Conservation (phyloP, 2,113 vertebrate genomes). For the Apistogramma diplotaenia region DNA sequence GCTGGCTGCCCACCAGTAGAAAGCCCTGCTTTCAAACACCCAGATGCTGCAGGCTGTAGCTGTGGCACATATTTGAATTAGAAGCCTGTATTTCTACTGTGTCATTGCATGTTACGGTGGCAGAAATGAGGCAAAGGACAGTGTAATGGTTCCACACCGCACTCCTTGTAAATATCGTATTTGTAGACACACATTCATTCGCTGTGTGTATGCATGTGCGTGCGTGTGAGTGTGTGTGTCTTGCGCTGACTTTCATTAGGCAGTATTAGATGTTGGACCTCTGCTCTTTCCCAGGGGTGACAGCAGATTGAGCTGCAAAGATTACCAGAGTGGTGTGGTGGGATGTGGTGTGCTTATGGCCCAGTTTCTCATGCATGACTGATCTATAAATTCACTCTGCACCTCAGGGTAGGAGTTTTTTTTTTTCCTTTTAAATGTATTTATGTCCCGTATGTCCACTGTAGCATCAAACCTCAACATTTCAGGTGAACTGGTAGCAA, state of each 20-base stretch:
- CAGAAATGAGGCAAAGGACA: neutral
- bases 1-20: conserved; percentile 15
- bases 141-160: neutral
- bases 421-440: neutral
- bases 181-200: neutral
- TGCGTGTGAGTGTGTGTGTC: neutral
- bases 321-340: conserved; percentile 27
- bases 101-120: neutral
- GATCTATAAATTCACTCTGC: conserved; percentile 47
- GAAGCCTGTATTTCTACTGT: neutral
- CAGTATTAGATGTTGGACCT: conserved; percentile 28
- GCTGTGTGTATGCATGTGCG: neutral
- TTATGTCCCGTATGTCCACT: neutral
- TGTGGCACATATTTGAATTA: neutral
- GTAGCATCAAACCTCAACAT: neutral
- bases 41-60: conserved; percentile 8
- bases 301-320: conserved; percentile 19
- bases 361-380: conserved; percentile 52
- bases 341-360: conserved; percentile 20
- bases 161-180: neutral
- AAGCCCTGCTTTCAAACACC: neutral
- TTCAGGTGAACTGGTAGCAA: neutral
- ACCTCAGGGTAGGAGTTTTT: conserved; percentile 4
- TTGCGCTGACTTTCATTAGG: conserved; percentile 19
- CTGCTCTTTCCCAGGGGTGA: conserved; percentile 16